Conservation (phyloP, 2,888 invertebrate genomes). For the Stenodema calcarata region DNA sequence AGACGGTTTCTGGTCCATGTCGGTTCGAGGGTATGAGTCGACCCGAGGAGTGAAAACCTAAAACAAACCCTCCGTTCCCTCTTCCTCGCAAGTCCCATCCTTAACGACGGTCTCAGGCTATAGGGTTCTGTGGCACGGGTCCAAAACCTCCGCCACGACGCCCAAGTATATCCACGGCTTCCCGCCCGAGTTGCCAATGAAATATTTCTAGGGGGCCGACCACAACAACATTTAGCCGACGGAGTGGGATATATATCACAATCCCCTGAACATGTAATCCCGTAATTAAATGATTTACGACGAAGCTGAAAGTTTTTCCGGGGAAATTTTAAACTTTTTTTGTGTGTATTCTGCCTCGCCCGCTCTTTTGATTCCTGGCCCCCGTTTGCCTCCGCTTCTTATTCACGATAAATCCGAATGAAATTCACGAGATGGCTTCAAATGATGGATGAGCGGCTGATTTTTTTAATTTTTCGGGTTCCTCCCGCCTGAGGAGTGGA, state of each 20-base stretch:
- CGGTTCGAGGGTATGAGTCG: neutral
- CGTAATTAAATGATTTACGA: constrained; percentile 34
- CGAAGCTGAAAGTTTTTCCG: constrained; percentile 12
- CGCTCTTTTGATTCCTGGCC: neutral
- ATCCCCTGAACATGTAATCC: constrained; percentile 13
- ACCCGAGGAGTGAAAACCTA: neutral
- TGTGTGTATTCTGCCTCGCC: neutral
- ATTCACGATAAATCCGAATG: neutral
- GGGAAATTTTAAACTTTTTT: neutral
- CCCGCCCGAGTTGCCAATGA: constrained; percentile 26
- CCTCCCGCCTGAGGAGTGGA: neutral
- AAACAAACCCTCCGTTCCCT: neutral
- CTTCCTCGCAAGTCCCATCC: neutral
- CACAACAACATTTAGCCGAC: constrained; percentile 40
- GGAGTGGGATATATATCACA: constrained; percentile 17
- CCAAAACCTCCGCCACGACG: neutral
- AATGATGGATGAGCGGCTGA: neutral
- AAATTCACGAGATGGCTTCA: neutral
- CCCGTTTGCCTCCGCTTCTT: neutral
- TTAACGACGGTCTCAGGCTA: neutral
- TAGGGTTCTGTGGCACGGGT: neutral
- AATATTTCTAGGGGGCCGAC: constrained; percentile 38
- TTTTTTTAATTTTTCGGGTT: neutral
- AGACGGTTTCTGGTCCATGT: neutral
- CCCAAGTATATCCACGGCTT: neutral